These are phyloP conservation scores for Caenorhabditis sp. DNA, from an alignment of 2,888 invertebrate genomes.

Conservation along the genomic window DNA sequence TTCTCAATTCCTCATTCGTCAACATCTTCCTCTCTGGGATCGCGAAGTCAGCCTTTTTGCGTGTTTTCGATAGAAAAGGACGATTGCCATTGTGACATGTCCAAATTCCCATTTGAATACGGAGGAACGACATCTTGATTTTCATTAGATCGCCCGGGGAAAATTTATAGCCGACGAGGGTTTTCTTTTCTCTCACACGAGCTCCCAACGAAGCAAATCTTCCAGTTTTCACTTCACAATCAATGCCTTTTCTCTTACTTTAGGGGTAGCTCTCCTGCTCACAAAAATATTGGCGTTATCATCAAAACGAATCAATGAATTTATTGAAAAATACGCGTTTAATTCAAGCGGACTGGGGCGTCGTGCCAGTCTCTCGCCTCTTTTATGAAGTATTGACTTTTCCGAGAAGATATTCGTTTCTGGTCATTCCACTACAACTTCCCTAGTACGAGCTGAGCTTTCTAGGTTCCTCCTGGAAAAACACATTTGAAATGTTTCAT, in stretches of 20 bases:
- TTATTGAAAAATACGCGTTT: not conserved
- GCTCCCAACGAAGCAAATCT: too few relatives aligned
- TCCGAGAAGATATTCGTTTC: not conserved
- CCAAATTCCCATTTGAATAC: not conserved
- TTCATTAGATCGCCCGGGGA: not conserved
- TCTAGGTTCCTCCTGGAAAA: too few relatives aligned
- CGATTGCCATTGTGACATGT: not conserved
- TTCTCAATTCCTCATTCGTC: constrained; percentile 39
- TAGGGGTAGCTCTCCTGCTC: not conserved
- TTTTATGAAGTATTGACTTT: not conserved
- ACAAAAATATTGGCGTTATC: too few relatives aligned
- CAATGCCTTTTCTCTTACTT: not conserved
- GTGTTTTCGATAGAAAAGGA: too few relatives aligned
- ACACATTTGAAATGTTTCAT: constrained; percentile 7
- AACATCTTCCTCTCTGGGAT: constrained; percentile 35
- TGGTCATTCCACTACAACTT: not conserved
- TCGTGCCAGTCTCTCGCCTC: not conserved
- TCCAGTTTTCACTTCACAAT: too few relatives aligned
- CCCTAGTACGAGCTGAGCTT: not conserved
- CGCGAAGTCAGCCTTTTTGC: constrained; percentile 21
- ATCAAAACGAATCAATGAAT: not conserved
- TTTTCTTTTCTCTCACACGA: not conserved
- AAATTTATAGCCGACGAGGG: not conserved
- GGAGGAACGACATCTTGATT: constrained; percentile 1
- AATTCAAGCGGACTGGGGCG: not conserved